These are phyloP conservation scores for Corvus cornix DNA, from an alignment of 2,113 vertebrate genomes.

Conservation along the genomic window DNA sequence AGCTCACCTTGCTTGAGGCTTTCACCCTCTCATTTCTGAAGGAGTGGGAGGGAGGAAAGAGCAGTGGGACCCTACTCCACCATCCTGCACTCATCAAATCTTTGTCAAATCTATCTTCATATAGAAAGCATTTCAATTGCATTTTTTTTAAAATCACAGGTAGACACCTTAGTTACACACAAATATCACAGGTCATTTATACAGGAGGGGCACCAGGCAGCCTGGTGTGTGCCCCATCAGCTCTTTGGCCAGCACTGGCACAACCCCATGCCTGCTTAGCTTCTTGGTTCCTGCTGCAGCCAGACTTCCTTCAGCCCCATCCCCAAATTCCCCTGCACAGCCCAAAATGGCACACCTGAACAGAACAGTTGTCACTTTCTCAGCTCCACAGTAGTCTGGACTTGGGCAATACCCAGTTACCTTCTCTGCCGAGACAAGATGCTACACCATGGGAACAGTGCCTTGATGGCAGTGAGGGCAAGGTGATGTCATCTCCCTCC, in stretches of 20 bases:
- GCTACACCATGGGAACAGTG: not conserved
- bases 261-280: not conserved
- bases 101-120: not conserved
- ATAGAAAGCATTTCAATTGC: not conserved
- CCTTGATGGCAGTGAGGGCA: not conserved
- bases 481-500: not conserved
- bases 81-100: not conserved
- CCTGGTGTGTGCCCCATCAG: not conserved
- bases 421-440: not conserved
- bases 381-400: not conserved
- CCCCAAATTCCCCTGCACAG: not conserved
- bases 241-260: not conserved
- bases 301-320: not conserved
- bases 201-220: not conserved
- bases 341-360: not conserved
- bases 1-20: not conserved
- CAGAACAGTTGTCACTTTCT: not conserved
- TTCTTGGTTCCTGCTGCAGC: not conserved
- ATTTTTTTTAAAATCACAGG: no score
- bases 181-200: not conserved
- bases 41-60: not conserved
- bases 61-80: not conserved
- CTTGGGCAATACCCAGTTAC: rapidly evolving
- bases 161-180: not conserved
- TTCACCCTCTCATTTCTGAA: not conserved